phyloP scores from a whole-genome alignment of 2,113 vertebrate genomes.

The Xyrauchen texanus region DNA sequence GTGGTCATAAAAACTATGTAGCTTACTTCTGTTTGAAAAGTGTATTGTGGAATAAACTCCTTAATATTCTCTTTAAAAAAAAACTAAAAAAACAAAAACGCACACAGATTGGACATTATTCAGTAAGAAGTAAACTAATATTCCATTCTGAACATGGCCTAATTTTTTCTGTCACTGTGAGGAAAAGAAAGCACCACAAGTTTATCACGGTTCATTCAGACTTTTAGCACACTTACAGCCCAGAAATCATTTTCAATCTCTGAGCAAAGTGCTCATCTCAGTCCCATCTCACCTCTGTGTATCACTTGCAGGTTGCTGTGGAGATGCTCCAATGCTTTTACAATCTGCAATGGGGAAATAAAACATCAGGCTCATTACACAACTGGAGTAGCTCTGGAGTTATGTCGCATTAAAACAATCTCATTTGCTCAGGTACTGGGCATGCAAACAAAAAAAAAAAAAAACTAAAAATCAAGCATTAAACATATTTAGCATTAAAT shows the following conservation, averaged over 20 bases:
- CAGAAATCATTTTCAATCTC: background rate
- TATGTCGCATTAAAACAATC: background rate
- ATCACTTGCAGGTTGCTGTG: slow-evolving; percentile 97
- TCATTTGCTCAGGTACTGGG: background rate
- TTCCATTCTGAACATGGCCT: too few relatives aligned
- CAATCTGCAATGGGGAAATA: slow-evolving; percentile 80
- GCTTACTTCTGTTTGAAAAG: too few relatives aligned
- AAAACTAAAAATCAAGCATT: too few relatives aligned
- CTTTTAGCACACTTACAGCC: background rate
- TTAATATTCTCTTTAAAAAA: too few relatives aligned
- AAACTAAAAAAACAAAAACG: too few relatives aligned
- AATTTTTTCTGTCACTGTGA: too few relatives aligned
- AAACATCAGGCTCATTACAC: slow-evolving; percentile 29
- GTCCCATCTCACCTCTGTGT: slow-evolving; percentile 85
- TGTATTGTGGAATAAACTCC: too few relatives aligned
- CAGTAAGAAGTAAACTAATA: too few relatives aligned
- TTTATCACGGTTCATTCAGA: background rate
- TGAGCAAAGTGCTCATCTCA: background rate
- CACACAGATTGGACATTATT: too few relatives aligned
- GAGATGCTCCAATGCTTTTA: slow-evolving; percentile 95
- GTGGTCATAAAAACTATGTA: too few relatives aligned
- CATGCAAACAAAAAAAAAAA: background rate
- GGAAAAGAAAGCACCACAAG: background rate
- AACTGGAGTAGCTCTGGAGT: background rate
- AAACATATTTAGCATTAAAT: background rate